Evolutionary conservation across 2,113 vertebrate species (phyloP).

Genomic region (human (Homo sapiens)): DNA sequence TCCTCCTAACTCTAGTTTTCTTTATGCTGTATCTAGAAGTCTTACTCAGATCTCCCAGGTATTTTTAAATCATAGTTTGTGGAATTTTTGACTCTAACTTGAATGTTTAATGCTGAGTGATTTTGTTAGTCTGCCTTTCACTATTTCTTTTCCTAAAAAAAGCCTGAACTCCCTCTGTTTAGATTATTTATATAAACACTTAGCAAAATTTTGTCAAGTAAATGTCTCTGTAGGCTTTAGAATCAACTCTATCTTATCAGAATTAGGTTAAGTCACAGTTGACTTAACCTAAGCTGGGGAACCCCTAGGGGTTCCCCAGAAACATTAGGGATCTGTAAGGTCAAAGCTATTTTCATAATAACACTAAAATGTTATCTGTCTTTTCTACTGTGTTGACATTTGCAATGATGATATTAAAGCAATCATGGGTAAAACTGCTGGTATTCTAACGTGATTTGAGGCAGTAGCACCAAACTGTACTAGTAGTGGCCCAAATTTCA

Average conservation of each 20-base stretch:
- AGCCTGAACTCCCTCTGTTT: background rate
- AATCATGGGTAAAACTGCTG: background rate
- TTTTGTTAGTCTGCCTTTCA: background rate
- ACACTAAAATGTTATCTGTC: background rate
- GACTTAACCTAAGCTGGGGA: background rate
- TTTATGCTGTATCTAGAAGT: background rate
- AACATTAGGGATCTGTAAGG: background rate
- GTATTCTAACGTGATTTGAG: background rate
- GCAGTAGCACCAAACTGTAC: background rate
- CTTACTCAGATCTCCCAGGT: background rate
- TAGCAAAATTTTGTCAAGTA: background rate
- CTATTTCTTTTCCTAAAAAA: background rate
- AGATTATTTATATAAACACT: background rate
- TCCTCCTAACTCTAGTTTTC: background rate
- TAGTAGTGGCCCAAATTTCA: background rate
- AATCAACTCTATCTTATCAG: background rate
- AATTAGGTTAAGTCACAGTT: background rate
- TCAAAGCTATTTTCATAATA: constrained; percentile 24
- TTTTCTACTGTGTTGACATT: background rate
- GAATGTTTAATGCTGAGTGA: background rate
- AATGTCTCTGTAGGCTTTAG: background rate
- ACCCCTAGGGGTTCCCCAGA: background rate
- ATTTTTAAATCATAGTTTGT: constrained; percentile 20
- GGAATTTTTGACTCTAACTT: background rate
- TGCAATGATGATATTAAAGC: background rate